Evolutionary conservation across 2,888 invertebrate genomes (phyloP).

Genomic region (Clusia tigrina): DNA sequence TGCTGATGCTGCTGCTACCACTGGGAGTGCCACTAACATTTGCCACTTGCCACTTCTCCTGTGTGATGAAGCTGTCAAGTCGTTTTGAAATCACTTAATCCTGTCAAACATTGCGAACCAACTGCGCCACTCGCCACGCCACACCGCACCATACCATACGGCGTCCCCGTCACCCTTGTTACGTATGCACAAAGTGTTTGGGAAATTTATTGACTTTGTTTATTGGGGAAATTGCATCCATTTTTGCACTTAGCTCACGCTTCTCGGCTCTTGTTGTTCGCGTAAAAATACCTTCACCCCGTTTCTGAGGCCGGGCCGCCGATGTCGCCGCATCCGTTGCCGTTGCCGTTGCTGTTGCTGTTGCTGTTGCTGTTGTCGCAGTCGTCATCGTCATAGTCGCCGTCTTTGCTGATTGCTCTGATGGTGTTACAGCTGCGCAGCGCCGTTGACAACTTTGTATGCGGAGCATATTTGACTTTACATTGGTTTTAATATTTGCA

Average conservation of each 20-base stretch:
- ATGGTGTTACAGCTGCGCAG: too few species aligned
- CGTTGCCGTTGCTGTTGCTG: background rate
- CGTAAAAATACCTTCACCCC: background rate
- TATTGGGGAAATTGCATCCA: conserved; percentile 3
- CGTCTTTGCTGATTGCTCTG: too few species aligned
- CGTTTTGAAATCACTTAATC: conserved; percentile 9
- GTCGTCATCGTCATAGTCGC: too few species aligned
- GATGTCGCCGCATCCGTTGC: too few species aligned
- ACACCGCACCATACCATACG: background rate
- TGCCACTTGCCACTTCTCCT: background rate
- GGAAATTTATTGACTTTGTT: conserved; percentile 8
- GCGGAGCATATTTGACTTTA: too few species aligned
- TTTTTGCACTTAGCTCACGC: background rate
- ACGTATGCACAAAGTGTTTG: background rate
- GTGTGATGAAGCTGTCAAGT: conserved; percentile 7
- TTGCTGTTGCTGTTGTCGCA: too few species aligned
- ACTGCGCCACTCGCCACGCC: background rate
- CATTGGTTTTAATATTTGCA: background rate
- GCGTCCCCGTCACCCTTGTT: background rate
- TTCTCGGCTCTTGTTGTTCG: too few species aligned
- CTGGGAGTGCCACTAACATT: background rate
- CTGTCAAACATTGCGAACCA: background rate
- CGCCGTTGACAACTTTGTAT: too few species aligned
- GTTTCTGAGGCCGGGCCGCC: too few species aligned
- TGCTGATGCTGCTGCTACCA: background rate